These are phyloP conservation scores for Cebus imitator DNA, from an alignment of 2,113 vertebrate genomes.

Conservation along the genomic window DNA sequence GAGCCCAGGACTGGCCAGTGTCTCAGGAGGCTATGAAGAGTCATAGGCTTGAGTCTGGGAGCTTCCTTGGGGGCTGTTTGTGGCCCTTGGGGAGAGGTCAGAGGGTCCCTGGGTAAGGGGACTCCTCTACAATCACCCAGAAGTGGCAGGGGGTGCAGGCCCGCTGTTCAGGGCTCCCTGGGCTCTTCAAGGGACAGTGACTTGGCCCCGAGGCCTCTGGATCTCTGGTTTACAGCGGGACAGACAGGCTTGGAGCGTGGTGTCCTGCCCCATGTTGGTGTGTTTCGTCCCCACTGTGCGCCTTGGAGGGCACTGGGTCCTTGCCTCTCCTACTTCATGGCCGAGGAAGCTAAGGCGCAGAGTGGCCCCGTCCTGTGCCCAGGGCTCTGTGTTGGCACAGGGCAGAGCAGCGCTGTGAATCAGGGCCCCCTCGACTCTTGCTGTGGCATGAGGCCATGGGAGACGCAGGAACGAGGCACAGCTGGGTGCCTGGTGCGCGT, in stretches of 20 bases:
- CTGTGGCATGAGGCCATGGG: background rate
- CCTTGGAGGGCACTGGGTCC: accelerated
- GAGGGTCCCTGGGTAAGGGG: too few species aligned
- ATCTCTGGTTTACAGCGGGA: background rate
- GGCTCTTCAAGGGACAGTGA: background rate
- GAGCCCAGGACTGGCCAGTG: accelerated
- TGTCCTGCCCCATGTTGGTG: too few species aligned
- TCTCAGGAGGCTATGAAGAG: background rate
- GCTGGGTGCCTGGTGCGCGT: accelerated
- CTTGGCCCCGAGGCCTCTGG: too few species aligned
- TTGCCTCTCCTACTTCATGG: too few species aligned
- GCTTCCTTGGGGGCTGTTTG: background rate
- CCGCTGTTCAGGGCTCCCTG: accelerated
- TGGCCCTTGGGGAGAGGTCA: background rate
- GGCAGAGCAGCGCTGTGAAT: background rate
- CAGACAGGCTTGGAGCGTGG: background rate
- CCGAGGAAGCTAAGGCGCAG: background rate
- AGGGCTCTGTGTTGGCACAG: accelerated
- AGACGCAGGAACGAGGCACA: background rate
- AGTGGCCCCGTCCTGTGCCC: accelerated
- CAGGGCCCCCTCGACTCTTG: background rate
- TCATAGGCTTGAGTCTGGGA: background rate
- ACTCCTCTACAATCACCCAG: background rate
- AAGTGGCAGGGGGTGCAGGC: accelerated
- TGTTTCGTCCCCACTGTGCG: accelerated